A percentile compares a stretch with the other conserved stretches of the same genome.
phyloP scores from a whole-genome alignment of 1,140 invertebrate genomes.

The Eupeodes corollae region DNA sequence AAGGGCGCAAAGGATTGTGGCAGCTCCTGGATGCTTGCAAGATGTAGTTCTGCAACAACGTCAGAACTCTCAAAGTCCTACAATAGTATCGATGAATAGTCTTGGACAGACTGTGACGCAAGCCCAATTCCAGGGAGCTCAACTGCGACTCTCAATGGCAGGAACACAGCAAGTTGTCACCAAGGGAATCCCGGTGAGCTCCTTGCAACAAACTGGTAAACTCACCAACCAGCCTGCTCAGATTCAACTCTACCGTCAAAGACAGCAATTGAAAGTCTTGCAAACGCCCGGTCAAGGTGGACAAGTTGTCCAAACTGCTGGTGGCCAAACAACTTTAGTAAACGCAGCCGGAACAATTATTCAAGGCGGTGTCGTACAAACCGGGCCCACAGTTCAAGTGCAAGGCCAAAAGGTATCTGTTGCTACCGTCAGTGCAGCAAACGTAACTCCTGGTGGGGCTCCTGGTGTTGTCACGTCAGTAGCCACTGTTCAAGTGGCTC shows the following conservation, averaged over 20 bases:
- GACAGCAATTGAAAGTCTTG: slow-evolving; percentile 38
- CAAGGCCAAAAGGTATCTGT: slow-evolving; percentile 36
- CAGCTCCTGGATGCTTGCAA: slow-evolving; percentile 34
- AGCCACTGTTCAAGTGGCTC: slow-evolving; percentile 27
- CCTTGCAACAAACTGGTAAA: slow-evolving; percentile 36
- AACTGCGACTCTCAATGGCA: slow-evolving; percentile 39
- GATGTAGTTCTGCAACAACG: slow-evolving; percentile 28
- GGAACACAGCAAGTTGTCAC: slow-evolving; percentile 34
- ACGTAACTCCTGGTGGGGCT: slow-evolving; percentile 11
- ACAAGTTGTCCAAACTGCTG: slow-evolving; percentile 23
- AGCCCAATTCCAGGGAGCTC: slow-evolving; percentile 39
- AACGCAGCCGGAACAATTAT: slow-evolving; percentile 23
- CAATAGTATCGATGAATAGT: slow-evolving; percentile 37
- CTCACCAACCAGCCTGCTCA: slow-evolving; percentile 34
- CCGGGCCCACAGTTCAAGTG: slow-evolving; percentile 20
- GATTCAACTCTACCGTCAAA: slow-evolving; percentile 41
- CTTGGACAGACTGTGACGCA: slow-evolving; percentile 32
- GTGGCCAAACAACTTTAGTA: slow-evolving; percentile 16
- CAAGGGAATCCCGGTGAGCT: slow-evolving; percentile 36
- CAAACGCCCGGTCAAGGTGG: slow-evolving; percentile 14
- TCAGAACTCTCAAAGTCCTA: slow-evolving; percentile 30
- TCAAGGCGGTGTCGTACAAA: slow-evolving; percentile 22
- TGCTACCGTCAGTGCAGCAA: slow-evolving; percentile 21
- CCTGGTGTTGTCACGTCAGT: slow-evolving; percentile 19
- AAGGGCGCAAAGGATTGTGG: slow-evolving; percentile 39